Conservation (phyloP, 2,797 vertebrate species). For the Zenarchopterus dispar region DNA sequence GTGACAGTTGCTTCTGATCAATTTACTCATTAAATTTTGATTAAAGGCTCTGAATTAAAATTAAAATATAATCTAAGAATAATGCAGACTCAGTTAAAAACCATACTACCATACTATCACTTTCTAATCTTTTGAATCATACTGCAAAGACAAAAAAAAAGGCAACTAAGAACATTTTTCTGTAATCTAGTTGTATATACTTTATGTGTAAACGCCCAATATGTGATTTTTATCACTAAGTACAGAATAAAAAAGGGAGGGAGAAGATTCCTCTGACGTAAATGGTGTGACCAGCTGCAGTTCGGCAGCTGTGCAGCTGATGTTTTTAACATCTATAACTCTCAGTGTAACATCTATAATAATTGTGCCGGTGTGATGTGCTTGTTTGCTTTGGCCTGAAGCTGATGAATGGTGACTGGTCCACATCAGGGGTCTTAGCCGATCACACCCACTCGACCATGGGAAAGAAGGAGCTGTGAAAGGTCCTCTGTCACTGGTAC, state of each 20-base stretch:
- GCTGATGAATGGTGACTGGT: conserved; percentile 73
- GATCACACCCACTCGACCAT: conserved; percentile 85
- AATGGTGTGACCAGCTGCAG: conserved; percentile 4
- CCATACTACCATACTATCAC: too few relatives aligned
- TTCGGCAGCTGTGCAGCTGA: conserved; percentile 15
- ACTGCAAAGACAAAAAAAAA: too few relatives aligned
- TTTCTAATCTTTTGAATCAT: too few relatives aligned
- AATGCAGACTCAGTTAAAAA: too few relatives aligned
- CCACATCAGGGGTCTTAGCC: conserved; percentile 85
- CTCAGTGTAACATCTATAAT: too few relatives aligned
- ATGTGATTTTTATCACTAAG: background rate
- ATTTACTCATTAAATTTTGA: too few relatives aligned
- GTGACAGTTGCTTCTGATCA: too few relatives aligned
- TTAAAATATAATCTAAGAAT: too few relatives aligned
- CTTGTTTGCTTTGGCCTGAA: conserved; percentile 40
- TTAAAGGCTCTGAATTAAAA: too few relatives aligned
- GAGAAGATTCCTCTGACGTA: background rate
- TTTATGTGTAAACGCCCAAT: background rate
- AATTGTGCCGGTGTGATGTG: conserved; percentile 9
- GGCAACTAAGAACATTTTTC: too few relatives aligned
- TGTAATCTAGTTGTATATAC: too few relatives aligned
- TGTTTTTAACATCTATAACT: too few relatives aligned
- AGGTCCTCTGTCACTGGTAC: conserved; percentile 90
- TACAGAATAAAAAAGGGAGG: background rate
- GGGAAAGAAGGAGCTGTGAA: conserved; percentile 86